Evolutionary conservation across 2,888 invertebrate genomes (phyloP).

Genomic region (Phortica magna): DNA sequence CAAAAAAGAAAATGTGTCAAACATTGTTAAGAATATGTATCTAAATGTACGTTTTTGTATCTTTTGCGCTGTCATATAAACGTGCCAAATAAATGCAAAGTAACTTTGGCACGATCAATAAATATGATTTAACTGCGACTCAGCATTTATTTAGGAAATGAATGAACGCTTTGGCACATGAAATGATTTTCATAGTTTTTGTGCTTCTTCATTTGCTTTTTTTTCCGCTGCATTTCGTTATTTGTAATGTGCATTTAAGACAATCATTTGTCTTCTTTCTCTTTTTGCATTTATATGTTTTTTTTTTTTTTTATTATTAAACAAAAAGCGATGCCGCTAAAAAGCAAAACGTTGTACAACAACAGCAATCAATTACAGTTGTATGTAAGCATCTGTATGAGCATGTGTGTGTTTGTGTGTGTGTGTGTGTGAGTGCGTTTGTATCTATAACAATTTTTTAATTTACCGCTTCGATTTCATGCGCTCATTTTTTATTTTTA

Average conservation of each 20-base stretch:
- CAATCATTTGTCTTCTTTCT: background rate
- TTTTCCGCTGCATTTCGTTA: no score
- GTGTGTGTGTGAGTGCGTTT: conserved; percentile 38
- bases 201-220: no score
- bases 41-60: no score
- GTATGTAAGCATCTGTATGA: background rate
- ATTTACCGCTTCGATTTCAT: conserved; percentile 25
- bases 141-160: no score
- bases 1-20: no score
- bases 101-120: no score
- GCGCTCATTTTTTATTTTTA: conserved; percentile 8
- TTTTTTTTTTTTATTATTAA: background rate
- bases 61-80: no score
- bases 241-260: background rate
- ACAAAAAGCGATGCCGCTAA: background rate
- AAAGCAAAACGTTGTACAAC: conserved; percentile 14
- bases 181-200: no score
- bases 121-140: no score
- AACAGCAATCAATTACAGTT: conserved; percentile 12
- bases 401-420: background rate
- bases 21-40: no score
- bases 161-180: no score
- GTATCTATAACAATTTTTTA: conserved; percentile 39
- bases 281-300: background rate
- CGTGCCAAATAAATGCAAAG: no score